Evolutionary conservation across 2,113 vertebrate genomes (phyloP).

Genomic region (Edolisoma coerulescens): DNA sequence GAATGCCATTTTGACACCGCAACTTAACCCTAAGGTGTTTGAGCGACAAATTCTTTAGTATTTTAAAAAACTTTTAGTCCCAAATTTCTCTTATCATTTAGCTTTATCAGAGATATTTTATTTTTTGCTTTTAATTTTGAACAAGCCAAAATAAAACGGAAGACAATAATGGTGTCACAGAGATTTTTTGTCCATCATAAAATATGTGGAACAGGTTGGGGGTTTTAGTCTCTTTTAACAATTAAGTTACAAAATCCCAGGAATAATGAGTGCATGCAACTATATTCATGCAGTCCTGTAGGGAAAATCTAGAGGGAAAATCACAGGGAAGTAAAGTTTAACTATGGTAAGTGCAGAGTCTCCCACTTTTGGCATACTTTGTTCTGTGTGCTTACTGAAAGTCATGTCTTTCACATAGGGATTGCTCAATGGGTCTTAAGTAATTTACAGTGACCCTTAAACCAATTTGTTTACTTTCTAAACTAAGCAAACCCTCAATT

Average conservation of each 20-base stretch:
- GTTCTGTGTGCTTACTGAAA: background rate
- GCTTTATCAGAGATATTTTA: background rate
- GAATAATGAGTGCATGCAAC: fast-evolving
- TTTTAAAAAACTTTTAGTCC: background rate
- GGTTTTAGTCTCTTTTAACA: background rate
- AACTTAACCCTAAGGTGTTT: fast-evolving
- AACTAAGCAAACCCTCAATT: background rate
- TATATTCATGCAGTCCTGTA: background rate
- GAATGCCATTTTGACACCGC: background rate
- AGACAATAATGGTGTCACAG: background rate
- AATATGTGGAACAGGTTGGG: background rate
- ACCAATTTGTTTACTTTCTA: background rate
- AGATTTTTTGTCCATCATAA: background rate
- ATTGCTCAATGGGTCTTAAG: background rate
- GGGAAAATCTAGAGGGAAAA: background rate
- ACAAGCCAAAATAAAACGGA: background rate
- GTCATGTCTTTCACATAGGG: background rate
- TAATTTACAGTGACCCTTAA: background rate
- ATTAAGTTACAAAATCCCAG: background rate
- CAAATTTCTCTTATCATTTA: background rate
- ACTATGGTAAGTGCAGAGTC: background rate
- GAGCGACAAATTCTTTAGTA: background rate
- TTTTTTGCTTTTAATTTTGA: background rate
- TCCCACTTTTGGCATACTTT: background rate
- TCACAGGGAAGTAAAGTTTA: background rate